Conservation (phyloP, 2,113 vertebrate species). For the Bubo scandiacus region DNA sequence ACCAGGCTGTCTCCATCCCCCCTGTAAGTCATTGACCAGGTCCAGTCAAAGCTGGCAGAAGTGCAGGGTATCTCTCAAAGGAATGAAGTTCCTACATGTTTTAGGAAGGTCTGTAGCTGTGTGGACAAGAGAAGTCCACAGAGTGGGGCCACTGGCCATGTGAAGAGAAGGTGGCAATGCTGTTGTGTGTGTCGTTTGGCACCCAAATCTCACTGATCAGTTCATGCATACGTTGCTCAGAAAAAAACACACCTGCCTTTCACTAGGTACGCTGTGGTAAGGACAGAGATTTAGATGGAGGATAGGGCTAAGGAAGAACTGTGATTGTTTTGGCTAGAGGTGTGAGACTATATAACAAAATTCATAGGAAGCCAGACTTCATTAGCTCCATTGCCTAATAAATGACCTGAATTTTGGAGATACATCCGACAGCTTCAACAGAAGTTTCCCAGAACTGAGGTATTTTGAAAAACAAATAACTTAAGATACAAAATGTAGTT, state of each 20-base stretch:
- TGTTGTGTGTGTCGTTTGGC: neutral
- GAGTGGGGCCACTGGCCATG: neutral
- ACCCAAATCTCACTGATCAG: neutral
- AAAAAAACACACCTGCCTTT: neutral
- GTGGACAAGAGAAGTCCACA: neutral
- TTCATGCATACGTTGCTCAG: neutral
- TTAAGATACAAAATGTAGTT: neutral
- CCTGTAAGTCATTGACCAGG: neutral
- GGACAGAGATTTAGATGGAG: neutral
- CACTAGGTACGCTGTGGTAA: fast-evolving
- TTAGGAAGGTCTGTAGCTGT: neutral
- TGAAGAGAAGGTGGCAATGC: neutral
- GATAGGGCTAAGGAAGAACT: neutral
- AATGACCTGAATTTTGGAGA: neutral
- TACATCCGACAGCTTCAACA: neutral
- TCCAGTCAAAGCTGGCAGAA: neutral
- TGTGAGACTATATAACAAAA: neutral
- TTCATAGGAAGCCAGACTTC: neutral
- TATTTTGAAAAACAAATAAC: neutral
- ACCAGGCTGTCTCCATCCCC: neutral
- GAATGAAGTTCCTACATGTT: neutral
- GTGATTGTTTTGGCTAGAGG: neutral
- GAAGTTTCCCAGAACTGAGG: neutral
- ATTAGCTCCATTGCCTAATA: neutral
- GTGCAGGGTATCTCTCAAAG: neutral